phyloP scores from a whole-genome alignment of 2,113 vertebrate species.

The Dipodomys ordii region DNA sequence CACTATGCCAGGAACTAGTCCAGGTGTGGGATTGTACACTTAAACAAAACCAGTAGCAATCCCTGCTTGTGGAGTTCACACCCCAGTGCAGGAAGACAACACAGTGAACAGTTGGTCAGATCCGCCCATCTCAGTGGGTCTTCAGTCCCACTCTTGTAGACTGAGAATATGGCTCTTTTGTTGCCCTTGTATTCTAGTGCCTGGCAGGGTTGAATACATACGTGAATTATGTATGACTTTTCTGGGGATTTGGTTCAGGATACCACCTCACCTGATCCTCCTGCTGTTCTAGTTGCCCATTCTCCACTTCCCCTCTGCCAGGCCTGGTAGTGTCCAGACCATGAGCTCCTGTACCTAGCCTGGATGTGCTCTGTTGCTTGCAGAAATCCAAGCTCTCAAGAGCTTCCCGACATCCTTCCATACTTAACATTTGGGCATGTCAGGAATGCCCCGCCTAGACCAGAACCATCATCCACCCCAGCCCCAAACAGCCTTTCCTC shows the following conservation, averaged over 20 bases:
- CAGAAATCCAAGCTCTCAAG: background rate
- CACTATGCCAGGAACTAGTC: background rate
- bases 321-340: background rate
- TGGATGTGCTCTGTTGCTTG: background rate
- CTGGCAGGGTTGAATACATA: background rate
- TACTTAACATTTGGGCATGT: too few species aligned
- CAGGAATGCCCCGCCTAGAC: background rate
- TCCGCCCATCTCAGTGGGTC: too few species aligned
- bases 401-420: background rate
- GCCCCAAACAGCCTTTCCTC: background rate
- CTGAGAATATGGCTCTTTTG: background rate
- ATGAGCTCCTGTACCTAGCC: too few species aligned
- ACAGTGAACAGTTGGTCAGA: background rate
- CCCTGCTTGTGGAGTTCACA: background rate
- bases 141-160: too few species aligned
- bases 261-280: background rate
- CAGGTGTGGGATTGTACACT: too few species aligned
- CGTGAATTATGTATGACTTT: background rate
- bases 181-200: background rate
- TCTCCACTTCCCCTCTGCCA: background rate
- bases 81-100: background rate
- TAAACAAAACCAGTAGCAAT: background rate
- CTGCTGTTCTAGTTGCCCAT: background rate
- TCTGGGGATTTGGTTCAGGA: background rate
- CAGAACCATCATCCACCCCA: background rate